Evolutionary conservation across 1,140 invertebrate genomes (phyloP).

Genomic region (Drosophila repleta): DNA sequence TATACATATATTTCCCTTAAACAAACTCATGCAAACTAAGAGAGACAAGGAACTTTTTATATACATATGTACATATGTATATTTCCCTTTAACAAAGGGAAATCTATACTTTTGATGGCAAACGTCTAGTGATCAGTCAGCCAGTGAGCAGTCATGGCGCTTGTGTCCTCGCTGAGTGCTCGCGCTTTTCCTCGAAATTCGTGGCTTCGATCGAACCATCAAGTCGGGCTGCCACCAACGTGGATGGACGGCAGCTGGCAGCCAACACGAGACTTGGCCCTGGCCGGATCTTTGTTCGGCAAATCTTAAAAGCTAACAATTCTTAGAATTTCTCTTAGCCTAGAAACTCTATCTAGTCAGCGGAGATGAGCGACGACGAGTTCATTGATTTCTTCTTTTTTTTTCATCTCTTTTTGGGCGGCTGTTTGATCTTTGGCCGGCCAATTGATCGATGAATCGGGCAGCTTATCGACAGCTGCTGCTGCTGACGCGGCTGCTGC

Average conservation of each 20-base stretch:
- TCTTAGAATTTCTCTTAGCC: slow-evolving; percentile 72
- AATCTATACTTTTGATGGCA: slow-evolving; percentile 3
- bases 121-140: slow-evolving; percentile 32
- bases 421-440: slow-evolving; percentile 75
- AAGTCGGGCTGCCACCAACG: slow-evolving; percentile 65
- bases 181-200: slow-evolving; percentile 48
- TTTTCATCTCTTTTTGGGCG: slow-evolving; percentile 26
- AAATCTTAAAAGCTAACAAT: slow-evolving; percentile 73
- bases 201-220: slow-evolving; percentile 21
- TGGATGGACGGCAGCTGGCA: slow-evolving; percentile 58
- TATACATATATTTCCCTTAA: not conserved
- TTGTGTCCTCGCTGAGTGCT: slow-evolving; percentile 2
- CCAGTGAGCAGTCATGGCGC: slow-evolving; percentile 15
- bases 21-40: not conserved
- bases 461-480: slow-evolving; percentile 62
- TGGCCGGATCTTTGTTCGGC: slow-evolving; percentile 56
- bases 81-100: not conserved
- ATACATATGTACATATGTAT: not conserved
- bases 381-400: slow-evolving; percentile 61
- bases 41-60: too few relatives aligned
- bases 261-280: slow-evolving; percentile 13
- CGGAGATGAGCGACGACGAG: slow-evolving; percentile 39
- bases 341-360: slow-evolving; percentile 80
- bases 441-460: slow-evolving; percentile 54
- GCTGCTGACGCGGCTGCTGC: slow-evolving; percentile 8